phyloP scores from a whole-genome alignment of 2,888 invertebrate genomes.

The Cephus nigrinus region DNA sequence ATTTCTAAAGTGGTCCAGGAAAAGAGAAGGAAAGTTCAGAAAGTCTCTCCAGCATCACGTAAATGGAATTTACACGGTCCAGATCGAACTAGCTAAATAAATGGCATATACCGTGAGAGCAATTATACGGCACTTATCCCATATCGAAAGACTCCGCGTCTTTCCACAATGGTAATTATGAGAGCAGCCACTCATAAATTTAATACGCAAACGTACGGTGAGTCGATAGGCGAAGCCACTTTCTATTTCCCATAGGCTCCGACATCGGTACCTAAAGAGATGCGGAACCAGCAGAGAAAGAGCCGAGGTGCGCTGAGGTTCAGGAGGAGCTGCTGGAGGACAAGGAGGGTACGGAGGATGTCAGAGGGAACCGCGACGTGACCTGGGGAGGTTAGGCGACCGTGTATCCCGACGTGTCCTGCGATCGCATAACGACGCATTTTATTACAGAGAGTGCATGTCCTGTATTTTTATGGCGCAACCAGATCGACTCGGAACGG shows the following conservation, averaged over 20 bases:
- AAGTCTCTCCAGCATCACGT: background rate
- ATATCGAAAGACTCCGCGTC: conserved; percentile 31
- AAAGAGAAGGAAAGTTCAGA: background rate
- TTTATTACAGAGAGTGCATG: conserved; percentile 4
- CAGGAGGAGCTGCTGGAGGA: background rate
- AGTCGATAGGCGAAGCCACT: conserved; percentile 31
- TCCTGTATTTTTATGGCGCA: conserved; percentile 7
- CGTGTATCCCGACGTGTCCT: conserved; percentile 6
- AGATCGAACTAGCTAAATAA: conserved; percentile 53
- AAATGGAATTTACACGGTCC: conserved; percentile 23
- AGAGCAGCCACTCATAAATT: conserved; percentile 51
- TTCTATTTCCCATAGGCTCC: conserved; percentile 36
- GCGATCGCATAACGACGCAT: conserved; percentile 5
- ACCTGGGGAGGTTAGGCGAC: conserved; percentile 5
- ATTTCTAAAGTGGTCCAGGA: background rate
- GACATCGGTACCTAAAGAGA: background rate
- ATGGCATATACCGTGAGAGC: conserved; percentile 42
- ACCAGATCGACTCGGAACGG: conserved; percentile 2
- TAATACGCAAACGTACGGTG: conserved; percentile 32
- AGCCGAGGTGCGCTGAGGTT: background rate
- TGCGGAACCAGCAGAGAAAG: background rate
- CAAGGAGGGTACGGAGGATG: background rate
- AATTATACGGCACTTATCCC: conserved; percentile 52
- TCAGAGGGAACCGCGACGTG: background rate
- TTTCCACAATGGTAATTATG: conserved; percentile 60